phyloP scores from a whole-genome alignment of 2,113 vertebrate genomes.

The Antigone vipio region DNA sequence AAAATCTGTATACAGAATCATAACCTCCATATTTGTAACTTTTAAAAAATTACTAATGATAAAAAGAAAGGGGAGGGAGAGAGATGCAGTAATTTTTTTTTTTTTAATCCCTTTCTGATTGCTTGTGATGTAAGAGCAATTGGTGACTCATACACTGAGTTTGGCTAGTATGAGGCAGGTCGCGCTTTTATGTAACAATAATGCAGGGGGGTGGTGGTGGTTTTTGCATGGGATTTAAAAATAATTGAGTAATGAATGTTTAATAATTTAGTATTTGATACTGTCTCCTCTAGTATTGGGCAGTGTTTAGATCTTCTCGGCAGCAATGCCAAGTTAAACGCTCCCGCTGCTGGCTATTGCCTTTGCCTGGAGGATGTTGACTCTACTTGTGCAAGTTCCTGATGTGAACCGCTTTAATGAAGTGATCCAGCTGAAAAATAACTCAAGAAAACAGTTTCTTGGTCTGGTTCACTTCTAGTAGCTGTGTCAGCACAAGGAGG shows the following conservation, averaged over 20 bases:
- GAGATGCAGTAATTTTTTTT: not conserved
- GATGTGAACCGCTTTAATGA: not conserved
- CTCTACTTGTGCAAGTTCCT: not conserved
- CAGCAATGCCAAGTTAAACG: not conserved
- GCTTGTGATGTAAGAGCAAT: not conserved
- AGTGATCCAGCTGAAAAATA: not conserved
- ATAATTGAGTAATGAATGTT: not conserved
- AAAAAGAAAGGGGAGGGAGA: not conserved
- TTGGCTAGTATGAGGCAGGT: not conserved
- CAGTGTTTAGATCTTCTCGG: not conserved
- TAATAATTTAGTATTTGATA: not conserved
- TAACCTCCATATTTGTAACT: not conserved
- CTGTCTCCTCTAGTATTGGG: not conserved
- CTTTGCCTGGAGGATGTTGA: not conserved
- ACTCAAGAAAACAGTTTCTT: not conserved
- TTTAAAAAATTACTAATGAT: not conserved
- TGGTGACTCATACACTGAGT: not conserved
- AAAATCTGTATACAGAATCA: not conserved
- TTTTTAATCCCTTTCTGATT: not conserved
- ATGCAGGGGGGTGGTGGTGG: not conserved
- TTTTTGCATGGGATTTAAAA: slow-evolving; percentile 14
- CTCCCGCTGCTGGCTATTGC: not conserved
- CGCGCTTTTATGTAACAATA: not conserved
- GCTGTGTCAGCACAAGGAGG: not conserved
- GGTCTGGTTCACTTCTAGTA: not conserved